Conservation (phyloP, 2,888 invertebrate genomes). For the Leptogaster cylindrica region DNA sequence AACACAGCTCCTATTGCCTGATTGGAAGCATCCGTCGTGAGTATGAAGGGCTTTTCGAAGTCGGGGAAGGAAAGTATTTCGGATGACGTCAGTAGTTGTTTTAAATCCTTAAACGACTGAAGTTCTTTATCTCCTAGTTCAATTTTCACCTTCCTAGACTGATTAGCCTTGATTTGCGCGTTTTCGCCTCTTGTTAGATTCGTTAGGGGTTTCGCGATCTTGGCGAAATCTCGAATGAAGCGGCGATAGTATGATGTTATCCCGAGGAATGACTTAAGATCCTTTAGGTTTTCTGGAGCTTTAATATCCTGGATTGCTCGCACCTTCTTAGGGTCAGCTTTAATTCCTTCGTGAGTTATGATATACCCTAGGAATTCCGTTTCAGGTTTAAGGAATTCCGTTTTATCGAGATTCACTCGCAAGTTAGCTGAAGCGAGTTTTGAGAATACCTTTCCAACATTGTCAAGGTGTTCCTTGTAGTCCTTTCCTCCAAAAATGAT, state of each 20-base stretch:
- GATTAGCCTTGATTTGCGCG: conserved; percentile 43
- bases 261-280: conserved; percentile 44
- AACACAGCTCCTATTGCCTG: conserved; percentile 36
- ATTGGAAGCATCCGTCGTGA: conserved; percentile 35
- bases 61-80: conserved; percentile 46
- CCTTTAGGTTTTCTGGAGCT: conserved; percentile 42
- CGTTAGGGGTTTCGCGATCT: conserved; percentile 47
- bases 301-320: conserved; percentile 35
- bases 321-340: conserved; percentile 39
- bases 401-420: conserved; percentile 43
- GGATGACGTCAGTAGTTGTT: conserved; percentile 43
- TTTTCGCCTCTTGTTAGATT: conserved; percentile 46
- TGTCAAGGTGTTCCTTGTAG: conserved; percentile 36
- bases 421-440: conserved; percentile 33
- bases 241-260: conserved; percentile 45
- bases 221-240: conserved; percentile 46
- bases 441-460: conserved; percentile 42
- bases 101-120: conserved; percentile 46
- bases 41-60: conserved; percentile 42
- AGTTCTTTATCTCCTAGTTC: conserved; percentile 38
- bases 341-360: conserved; percentile 43
- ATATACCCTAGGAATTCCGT: conserved; percentile 39
- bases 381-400: conserved; percentile 43
- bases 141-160: conserved; percentile 44
- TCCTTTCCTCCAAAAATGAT: conserved; percentile 46